Evolutionary conservation across 2,113 vertebrate genomes (phyloP).

Genomic region (Podarcis cretensis): DNA sequence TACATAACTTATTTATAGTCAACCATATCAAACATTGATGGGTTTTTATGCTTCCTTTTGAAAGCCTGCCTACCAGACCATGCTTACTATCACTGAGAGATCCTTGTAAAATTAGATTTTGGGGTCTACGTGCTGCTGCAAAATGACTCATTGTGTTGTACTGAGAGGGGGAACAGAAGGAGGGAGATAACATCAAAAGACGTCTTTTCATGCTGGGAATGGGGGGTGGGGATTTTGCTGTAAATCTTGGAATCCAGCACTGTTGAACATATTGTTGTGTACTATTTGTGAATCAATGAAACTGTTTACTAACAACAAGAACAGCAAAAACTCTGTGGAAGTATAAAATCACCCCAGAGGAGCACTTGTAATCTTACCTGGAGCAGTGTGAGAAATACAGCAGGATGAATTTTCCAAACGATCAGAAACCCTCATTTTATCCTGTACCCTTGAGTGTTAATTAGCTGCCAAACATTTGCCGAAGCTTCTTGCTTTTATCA

Average conservation of each 20-base stretch:
- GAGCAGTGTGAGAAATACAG: not conserved
- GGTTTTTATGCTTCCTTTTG: not conserved
- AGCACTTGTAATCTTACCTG: not conserved
- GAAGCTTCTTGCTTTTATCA: not conserved
- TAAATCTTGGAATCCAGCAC: not conserved
- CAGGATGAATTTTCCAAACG: not conserved
- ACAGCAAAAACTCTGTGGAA: not conserved
- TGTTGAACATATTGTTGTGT: not conserved
- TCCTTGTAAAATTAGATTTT: not conserved
- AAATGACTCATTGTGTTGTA: not conserved
- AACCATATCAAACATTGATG: not conserved
- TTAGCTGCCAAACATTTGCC: not conserved
- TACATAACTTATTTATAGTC: constrained; percentile 7
- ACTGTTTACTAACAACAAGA: not conserved
- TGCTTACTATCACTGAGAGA: not conserved
- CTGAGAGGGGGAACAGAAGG: not conserved
- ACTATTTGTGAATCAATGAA: not conserved
- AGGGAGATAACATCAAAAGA: not conserved
- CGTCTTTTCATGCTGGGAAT: not conserved
- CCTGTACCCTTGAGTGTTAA: not conserved
- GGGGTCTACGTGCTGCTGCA: not conserved
- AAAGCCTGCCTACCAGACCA: not conserved
- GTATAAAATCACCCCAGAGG: not conserved
- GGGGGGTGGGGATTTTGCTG: not conserved
- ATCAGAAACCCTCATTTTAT: not conserved